These are phyloP conservation scores for Leptinotarsa haldemani DNA, from an alignment of 2,888 invertebrate species.

Conservation along the genomic window DNA sequence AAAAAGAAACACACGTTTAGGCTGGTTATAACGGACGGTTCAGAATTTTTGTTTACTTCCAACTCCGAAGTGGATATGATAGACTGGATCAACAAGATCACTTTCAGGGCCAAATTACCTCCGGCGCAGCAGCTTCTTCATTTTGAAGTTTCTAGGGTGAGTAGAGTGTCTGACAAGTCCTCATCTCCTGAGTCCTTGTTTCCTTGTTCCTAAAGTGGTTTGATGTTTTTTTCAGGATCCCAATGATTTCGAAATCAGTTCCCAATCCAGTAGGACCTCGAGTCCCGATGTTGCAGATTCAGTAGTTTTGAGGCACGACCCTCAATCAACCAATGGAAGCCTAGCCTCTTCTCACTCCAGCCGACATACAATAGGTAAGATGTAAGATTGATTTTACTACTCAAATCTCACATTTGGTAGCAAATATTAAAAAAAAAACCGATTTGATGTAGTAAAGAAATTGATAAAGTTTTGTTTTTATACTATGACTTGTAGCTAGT, in stretches of 20 bases:
- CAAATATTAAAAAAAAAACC: no score
- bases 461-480: no score
- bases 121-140: constrained; percentile 90
- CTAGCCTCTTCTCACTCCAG: constrained; percentile 50
- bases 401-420: background rate
- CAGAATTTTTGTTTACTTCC: constrained; percentile 92
- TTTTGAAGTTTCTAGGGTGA: constrained; percentile 73
- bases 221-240: constrained; percentile 55
- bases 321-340: constrained; percentile 61
- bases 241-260: constrained; percentile 65
- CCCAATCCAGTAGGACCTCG: constrained; percentile 70
- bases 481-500: no score
- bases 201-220: background rate
- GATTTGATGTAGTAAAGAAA: no score
- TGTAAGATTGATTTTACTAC: background rate
- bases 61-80: constrained; percentile 79
- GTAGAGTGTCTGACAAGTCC: background rate
- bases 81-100: constrained; percentile 92
- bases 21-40: constrained; percentile 87
- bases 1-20: constrained; percentile 96
- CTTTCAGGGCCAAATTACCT: constrained; percentile 91
- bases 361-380: constrained; percentile 62
- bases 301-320: constrained; percentile 61
- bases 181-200: constrained; percentile 2
- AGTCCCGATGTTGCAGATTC: constrained; percentile 67